Conservation (phyloP, 2,113 vertebrate species). For the Agapornis roseicollis region DNA sequence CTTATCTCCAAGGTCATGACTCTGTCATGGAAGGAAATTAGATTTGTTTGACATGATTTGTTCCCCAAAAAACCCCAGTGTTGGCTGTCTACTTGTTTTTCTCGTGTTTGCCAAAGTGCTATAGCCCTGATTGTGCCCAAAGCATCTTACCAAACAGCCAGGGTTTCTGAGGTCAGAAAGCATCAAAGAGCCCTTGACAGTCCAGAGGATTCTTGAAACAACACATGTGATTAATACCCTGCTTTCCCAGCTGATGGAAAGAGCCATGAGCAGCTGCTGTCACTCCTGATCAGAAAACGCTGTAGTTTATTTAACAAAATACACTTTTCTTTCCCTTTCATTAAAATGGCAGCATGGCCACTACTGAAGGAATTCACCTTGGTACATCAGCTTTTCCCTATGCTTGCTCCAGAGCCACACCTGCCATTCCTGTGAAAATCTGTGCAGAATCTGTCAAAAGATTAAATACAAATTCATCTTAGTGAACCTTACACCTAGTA, state of each 20-base stretch:
- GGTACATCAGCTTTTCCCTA: not conserved
- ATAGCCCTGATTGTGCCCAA: not conserved
- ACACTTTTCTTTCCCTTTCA: not conserved
- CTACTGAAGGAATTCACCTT: not conserved
- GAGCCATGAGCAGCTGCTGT: not conserved
- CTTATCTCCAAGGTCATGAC: not conserved
- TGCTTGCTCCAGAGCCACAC: not conserved
- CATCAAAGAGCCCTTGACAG: not conserved
- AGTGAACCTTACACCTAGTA: not conserved
- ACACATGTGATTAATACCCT: not conserved
- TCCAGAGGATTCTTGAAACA: not conserved
- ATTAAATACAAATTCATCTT: not conserved
- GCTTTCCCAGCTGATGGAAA: not conserved
- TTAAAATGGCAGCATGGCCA: not conserved
- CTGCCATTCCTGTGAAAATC: not conserved
- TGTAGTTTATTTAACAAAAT: not conserved
- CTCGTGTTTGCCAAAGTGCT: not conserved
- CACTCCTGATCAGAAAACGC: not conserved
- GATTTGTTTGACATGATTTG: constrained; percentile 1
- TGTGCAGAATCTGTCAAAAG: not conserved
- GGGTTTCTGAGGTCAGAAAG: not conserved
- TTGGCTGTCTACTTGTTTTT: not conserved
- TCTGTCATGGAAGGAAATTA: not conserved
- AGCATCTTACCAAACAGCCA: not conserved
- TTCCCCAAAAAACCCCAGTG: not conserved